Conservation (phyloP, 2,888 invertebrate species). For the Adineta ricciae region DNA sequence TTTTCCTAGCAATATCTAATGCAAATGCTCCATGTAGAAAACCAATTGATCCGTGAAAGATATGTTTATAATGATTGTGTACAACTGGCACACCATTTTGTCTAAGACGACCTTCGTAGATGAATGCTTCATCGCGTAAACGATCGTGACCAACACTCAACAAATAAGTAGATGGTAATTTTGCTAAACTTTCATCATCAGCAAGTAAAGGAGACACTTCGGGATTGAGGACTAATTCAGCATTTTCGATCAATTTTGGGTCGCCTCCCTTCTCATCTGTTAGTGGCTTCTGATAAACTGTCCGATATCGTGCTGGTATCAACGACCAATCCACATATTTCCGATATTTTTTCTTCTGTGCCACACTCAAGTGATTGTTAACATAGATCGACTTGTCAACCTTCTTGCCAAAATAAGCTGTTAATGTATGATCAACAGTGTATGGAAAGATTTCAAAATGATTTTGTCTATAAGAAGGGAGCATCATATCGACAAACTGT, state of each 20-base stretch:
- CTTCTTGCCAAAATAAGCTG: not conserved
- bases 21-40: not conserved
- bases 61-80: constrained; percentile 21
- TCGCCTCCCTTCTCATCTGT: constrained; percentile 4
- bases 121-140: constrained; percentile 22
- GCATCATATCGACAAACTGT: not conserved
- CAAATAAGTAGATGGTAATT: constrained; percentile 18
- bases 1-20: too few relatives aligned
- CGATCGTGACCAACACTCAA: constrained; percentile 22
- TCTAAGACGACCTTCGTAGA: constrained; percentile 16
- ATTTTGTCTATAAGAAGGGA: not conserved
- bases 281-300: not conserved
- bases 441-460: not conserved
- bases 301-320: not conserved
- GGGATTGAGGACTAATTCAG: not conserved
- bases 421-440: constrained; percentile 19
- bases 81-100: not conserved
- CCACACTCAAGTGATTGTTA: too few relatives aligned
- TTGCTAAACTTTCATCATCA: not conserved
- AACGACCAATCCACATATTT: constrained; percentile 24
- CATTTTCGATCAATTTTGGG: not conserved
- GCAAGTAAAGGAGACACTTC: too few relatives aligned
- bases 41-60: not conserved
- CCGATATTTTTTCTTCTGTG: constrained; percentile 5
- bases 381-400: not conserved